A percentile compares a stretch with the other conserved stretches of the same genome.
Conservation (phyloP, 2,888 invertebrate genomes). For the Gasteruption jaculator region DNA sequence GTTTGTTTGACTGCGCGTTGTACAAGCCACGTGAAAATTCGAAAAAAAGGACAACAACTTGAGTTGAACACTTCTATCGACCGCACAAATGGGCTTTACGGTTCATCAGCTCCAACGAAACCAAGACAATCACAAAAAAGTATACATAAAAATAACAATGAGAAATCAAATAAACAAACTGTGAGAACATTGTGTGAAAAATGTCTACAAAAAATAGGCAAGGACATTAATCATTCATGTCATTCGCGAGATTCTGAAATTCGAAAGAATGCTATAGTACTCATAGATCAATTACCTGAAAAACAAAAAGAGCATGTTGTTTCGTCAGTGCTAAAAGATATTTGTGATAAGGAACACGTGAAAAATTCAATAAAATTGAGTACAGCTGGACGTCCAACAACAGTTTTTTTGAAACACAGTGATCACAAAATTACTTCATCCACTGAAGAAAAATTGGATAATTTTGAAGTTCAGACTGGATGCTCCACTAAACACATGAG, state of each 20-base stretch:
- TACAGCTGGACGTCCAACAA: constrained; percentile 2
- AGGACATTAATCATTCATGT: too few species aligned
- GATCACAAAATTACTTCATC: neutral
- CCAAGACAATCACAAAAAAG: neutral
- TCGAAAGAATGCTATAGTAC: too few species aligned
- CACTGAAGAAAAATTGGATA: constrained; percentile 5
- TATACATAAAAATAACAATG: neutral
- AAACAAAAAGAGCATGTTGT: too few species aligned
- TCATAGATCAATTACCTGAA: too few species aligned
- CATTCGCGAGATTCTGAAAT: too few species aligned
- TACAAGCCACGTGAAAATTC: constrained; percentile 3
- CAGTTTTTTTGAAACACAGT: neutral
- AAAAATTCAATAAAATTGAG: constrained; percentile 6
- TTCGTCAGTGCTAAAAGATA: too few species aligned
- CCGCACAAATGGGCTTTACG: too few species aligned
- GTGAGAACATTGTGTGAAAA: too few species aligned
- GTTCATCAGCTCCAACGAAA: neutral
- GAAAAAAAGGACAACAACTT: too few species aligned
- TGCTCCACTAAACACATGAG: neutral
- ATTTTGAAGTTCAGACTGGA: constrained; percentile 5
- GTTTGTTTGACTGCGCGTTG: neutral
- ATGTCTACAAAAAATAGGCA: too few species aligned
- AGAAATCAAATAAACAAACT: neutral
- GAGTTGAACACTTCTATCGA: too few species aligned
- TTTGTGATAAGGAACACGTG: too few species aligned